A percentile compares a stretch with the other conserved stretches of the same genome.
These are phyloP conservation scores for Sebastiscus albofasciatus DNA, from an alignment of 2,797 vertebrate species.

Conservation along the genomic window DNA sequence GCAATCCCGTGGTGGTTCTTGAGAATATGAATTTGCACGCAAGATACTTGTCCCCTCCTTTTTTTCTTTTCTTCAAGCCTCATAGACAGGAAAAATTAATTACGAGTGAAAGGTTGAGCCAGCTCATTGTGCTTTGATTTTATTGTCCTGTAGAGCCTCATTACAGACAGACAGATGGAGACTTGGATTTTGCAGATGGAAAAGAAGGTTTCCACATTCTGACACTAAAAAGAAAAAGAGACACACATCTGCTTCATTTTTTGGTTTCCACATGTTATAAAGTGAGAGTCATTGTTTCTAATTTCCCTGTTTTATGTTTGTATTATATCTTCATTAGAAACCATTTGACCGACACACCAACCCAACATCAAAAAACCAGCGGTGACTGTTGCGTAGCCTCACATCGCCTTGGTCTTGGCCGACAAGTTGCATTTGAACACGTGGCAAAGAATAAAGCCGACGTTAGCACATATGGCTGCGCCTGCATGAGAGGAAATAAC, in stretches of 20 bases:
- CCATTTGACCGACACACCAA: not conserved
- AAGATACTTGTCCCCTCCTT: not conserved
- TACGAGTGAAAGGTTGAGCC: constrained; percentile 29
- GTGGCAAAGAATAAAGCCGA: too few relatives aligned
- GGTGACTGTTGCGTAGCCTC: too few relatives aligned
- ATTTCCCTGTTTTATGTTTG: not conserved
- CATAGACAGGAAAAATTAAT: constrained; percentile 52
- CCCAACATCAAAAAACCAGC: too few relatives aligned
- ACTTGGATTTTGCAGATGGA: constrained; percentile 13
- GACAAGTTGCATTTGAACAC: too few relatives aligned
- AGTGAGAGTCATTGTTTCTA: not conserved
- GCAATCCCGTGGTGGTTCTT: constrained; percentile 1
- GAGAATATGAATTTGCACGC: constrained; percentile 27
- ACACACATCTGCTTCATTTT: not conserved
- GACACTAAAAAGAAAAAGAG: not conserved
- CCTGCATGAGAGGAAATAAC: too few relatives aligned
- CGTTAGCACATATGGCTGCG: too few relatives aligned
- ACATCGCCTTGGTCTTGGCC: too few relatives aligned
- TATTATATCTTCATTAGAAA: not conserved
- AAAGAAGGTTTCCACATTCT: constrained; percentile 24
- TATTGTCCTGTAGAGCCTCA: constrained; percentile 30
- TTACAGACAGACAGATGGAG: constrained; percentile 23
- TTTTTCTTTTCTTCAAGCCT: constrained; percentile 22
- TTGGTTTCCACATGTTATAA: not conserved
- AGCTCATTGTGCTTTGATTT: constrained; percentile 34